Evolutionary conservation across 2,113 vertebrate species (phyloP), one percentile per base, ranked within the genome.

Genomic region (Gadus chalcogrammus): DNA sequence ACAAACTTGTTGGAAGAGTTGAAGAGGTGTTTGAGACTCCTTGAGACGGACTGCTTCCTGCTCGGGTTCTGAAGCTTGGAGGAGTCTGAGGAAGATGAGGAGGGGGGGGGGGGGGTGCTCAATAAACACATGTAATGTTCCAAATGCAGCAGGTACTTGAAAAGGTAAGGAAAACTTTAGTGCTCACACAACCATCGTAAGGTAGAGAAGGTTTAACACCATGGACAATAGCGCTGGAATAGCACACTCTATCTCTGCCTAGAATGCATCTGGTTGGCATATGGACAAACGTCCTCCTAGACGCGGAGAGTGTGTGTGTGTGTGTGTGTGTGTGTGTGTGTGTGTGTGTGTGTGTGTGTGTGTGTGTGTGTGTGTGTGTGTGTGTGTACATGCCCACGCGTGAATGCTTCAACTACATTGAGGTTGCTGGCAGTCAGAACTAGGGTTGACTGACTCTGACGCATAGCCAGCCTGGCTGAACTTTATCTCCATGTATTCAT

Each of bases 1-100:
- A 98, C 94, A 88, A 99, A 99, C 88, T 98, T 99, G 91, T 94
- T 97, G 64, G 96, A 97, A 75, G 97, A 98, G 84, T 99, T 95
- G 85, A 99, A 99, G 68, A 99, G 94, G 73, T 99, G 97, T 84
- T 98, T 99, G 80, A 99, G 89, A 75, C 97, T 98, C 62, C 95
- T 93, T 73, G 97, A 99, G 52, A 99, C 95, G 0, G 97, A 99
- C 84, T 96, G 97, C 87, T 99, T 99, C 73, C 97, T 94, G 83
- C 95, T 95, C 0, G 93, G 77, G 76, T 95, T 97, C 90, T 95
- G 96, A 67, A 95, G 80, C 88, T 98, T 99, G 1, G 94, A 92
- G 38, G 83, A 84, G 82, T 97, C 97, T 99, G 81, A 70, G 90
- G 90, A 0, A 59, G 20, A 82, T 85, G 18, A 52, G 22, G 31